A percentile compares a stretch with the other conserved stretches of the same genome.
These are phyloP conservation scores for Dissostichus mawsoni DNA, from an alignment of 2,113 vertebrate species.

Conservation along the genomic window DNA sequence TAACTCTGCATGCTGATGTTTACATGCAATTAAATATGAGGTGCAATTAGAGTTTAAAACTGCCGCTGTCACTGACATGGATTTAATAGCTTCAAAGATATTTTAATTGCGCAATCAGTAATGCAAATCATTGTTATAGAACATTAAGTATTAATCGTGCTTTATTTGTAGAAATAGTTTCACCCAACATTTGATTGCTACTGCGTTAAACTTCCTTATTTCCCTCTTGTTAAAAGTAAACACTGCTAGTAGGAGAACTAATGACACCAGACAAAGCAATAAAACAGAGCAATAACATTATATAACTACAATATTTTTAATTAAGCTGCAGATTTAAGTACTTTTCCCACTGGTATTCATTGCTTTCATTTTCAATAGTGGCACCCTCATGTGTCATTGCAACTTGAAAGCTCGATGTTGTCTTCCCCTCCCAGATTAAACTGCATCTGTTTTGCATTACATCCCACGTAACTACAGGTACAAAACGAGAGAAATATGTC, in stretches of 20 bases:
- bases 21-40: background rate
- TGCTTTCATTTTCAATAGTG: slow-evolving; percentile 46
- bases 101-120: slow-evolving; percentile 27
- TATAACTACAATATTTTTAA: slow-evolving; percentile 59
- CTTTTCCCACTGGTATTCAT: slow-evolving; percentile 26
- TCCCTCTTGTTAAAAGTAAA: slow-evolving; percentile 23
- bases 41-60: slow-evolving; percentile 13
- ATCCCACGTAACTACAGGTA: slow-evolving; percentile 15
- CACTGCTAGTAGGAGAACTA: slow-evolving; percentile 6
- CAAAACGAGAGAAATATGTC: slow-evolving; percentile 45
- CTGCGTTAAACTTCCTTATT: slow-evolving; percentile 19
- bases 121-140: slow-evolving; percentile 34
- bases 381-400: slow-evolving; percentile 29
- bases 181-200: slow-evolving; percentile 12
- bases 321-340: slow-evolving; percentile 49
- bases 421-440: slow-evolving; percentile 21
- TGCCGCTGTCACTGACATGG: background rate
- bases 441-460: slow-evolving; percentile 42
- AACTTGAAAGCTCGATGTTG: slow-evolving; percentile 7
- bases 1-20: background rate
- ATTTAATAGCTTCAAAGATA: slow-evolving; percentile 22
- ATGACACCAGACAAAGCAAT: slow-evolving; percentile 34
- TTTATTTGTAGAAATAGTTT: slow-evolving; percentile 39
- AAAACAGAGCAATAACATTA: slow-evolving; percentile 34
- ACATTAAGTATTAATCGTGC: slow-evolving; percentile 45